A percentile compares a stretch with the other conserved stretches of the same genome.
Conservation (phyloP, 92 coral and sea anemone species). For the Heteractis magnifica region DNA sequence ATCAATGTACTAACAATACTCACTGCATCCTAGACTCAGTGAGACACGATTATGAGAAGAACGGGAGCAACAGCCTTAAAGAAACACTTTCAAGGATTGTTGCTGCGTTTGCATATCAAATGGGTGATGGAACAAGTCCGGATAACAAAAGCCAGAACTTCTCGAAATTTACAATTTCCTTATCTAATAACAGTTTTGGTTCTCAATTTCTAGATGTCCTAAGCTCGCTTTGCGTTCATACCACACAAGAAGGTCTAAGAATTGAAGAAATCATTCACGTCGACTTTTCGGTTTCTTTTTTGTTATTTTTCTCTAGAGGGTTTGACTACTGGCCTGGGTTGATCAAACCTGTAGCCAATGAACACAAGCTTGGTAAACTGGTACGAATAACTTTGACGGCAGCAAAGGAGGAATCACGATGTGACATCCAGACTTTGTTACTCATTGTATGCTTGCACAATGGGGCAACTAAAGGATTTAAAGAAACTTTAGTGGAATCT, state of each 20-base stretch:
- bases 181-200: slow-evolving; percentile 51
- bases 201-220: slow-evolving; percentile 57
- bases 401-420: slow-evolving; percentile 32
- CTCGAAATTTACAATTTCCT: slow-evolving; percentile 13
- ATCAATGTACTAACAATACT: slow-evolving; percentile 27
- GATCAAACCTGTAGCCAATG: slow-evolving; percentile 44
- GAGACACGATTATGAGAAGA: background rate
- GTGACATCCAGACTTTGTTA: slow-evolving; percentile 52
- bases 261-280: slow-evolving; percentile 33
- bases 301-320: slow-evolving; percentile 41
- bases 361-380: slow-evolving; percentile 38
- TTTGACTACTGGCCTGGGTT: slow-evolving; percentile 60
- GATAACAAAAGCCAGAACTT: slow-evolving; percentile 6
- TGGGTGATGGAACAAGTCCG: slow-evolving; percentile 9
- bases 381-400: slow-evolving; percentile 27
- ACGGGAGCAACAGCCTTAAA: slow-evolving; percentile 9
- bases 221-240: slow-evolving; percentile 46
- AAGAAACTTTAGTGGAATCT: slow-evolving; percentile 30
- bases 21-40: slow-evolving; percentile 26
- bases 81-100: slow-evolving; percentile 55
- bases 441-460: slow-evolving; percentile 54
- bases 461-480: slow-evolving; percentile 51
- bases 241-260: slow-evolving; percentile 41
- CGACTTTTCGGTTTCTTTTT: slow-evolving; percentile 33
- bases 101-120: slow-evolving; percentile 46